Evolutionary conservation across 2,888 invertebrate genomes (phyloP), one percentile per base, ranked within the genome.

Genomic region (Serrognathus titanus): DNA sequence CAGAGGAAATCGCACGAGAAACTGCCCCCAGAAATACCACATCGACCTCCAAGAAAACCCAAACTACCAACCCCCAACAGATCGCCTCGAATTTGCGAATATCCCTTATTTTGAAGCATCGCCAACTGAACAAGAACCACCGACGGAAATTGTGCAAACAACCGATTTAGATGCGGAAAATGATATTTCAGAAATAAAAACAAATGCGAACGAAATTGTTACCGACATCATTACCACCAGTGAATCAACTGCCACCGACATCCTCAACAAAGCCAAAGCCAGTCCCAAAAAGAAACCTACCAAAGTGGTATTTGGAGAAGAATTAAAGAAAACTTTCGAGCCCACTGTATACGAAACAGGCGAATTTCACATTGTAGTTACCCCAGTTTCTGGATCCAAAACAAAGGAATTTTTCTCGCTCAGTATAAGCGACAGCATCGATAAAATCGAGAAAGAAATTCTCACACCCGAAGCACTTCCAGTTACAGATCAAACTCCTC

Each of bases 51-150:
- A 7, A 65, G 66, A 55, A 76, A 76, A 64, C 72, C 74, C 4
- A 75, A 72, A 64, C 51, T 73, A 46, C 71, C 73, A 13, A 75
- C 75, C 13, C n/a, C 74, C 75, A 9, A 60, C 66, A 10, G 61
- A 67, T 51, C 66, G 65, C 7, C 62, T 63, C 39, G 70, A 71
- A 61, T 69, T 70, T 43, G 71, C 66, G 8, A 70, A 72, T 59
- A 75, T 76, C 47, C 75, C 76, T 0, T 76, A 66, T 60, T 69
- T 70, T 39, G 76, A 76, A 66, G 63, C 69, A 13, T 70, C 69
- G 12, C 68, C 69, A 8, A 63, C 64, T 41, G 70, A 69, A 11
- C 39, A 52, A 16, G 53, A 48, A 45, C 49, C 53, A 11, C 40
- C 13, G 9, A 47, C 47, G 31, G 46, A 45, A 31, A n/a, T 47